Evolutionary conservation across 1,140 invertebrate species (phyloP).

Genomic region (Ectropis grisescens): DNA sequence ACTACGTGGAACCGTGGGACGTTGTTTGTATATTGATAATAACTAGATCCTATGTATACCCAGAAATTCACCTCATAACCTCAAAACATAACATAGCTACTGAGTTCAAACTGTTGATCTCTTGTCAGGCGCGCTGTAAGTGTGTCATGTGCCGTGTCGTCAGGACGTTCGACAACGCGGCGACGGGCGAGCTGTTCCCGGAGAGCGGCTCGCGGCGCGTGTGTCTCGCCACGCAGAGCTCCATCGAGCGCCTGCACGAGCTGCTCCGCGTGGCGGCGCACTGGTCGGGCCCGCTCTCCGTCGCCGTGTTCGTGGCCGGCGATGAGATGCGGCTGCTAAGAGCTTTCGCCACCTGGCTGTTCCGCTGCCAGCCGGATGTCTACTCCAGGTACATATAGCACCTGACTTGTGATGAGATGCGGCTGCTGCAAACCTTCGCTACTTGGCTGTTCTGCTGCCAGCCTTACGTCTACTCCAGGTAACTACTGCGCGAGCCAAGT

Average conservation of each 20-base stretch:
- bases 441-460: too few species aligned
- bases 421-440: too few species aligned
- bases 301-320: slow-evolving; percentile 85
- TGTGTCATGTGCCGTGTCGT: slow-evolving; percentile 89
- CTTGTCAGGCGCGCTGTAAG: slow-evolving; percentile 90
- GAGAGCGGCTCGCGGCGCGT: slow-evolving; percentile 72
- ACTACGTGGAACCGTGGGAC: too few species aligned
- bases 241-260: slow-evolving; percentile 83
- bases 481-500: slow-evolving; percentile 81
- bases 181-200: slow-evolving; percentile 75
- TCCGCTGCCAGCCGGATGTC: slow-evolving; percentile 81
- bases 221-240: slow-evolving; percentile 87
- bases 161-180: slow-evolving; percentile 80
- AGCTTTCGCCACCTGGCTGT: slow-evolving; percentile 80
- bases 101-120: slow-evolving; percentile 85
- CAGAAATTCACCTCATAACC: slow-evolving; percentile 70
- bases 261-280: slow-evolving; percentile 82
- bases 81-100: slow-evolving; percentile 84
- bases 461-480: too few species aligned
- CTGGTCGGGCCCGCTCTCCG: slow-evolving; percentile 90
- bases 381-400: too few species aligned
- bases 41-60: too few species aligned
- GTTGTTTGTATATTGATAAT: too few species aligned
- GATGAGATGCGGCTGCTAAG: slow-evolving; percentile 79
- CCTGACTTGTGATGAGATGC: too few species aligned